Evolutionary conservation across 1,140 invertebrate genomes (phyloP), one percentile per base, ranked within the genome.

Genomic region (Sycophila sp.): DNA sequence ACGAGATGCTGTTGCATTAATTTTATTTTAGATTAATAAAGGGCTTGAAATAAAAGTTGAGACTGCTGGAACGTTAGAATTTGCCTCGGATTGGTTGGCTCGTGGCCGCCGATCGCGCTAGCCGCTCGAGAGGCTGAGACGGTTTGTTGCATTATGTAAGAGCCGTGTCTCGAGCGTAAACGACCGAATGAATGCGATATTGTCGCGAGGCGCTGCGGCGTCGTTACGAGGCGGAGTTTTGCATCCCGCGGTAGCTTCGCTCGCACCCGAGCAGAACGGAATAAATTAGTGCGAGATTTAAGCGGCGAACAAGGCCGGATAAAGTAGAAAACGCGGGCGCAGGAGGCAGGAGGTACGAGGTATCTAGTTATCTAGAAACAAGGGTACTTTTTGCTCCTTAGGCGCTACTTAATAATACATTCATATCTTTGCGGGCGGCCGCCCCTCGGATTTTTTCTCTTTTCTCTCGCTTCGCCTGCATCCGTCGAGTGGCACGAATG

Each of bases 391-490:
- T 80, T 73, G 72, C 76, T 78, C 79, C 76, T 80, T 76, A 78
- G 78, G 80, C 78, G 76, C 64, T 80, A 75, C 80, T 83, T 83
- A 82, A 85, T 84, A 83, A 85, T 84, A 84, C 84, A 86, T 86
- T 85, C 83, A 84, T 85, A 84, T 85, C 81, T 81, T 76, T 68
- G 74, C 78, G 76, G 78, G 72, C 76, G 73, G 15, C 59, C 49
- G 32, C 59, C 66, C 45, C 65, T 53, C 42, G 56, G 30, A 63
- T 30, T 51, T 69, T 51, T 19, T 22, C n/a, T 26, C 42, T 51
- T 13, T 49, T 72, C 47, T 34, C 4, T 13, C 13, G 34, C 7
- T 34, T 30, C 32, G 11, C n/a, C n/a, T 28, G 1, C 26, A 6
- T 47, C 24, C 19, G 8, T 15, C 10, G 4, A 30, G 26, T 32